Conservation (phyloP, 2,888 invertebrate species). For the Megaustenia siamemsis region DNA sequence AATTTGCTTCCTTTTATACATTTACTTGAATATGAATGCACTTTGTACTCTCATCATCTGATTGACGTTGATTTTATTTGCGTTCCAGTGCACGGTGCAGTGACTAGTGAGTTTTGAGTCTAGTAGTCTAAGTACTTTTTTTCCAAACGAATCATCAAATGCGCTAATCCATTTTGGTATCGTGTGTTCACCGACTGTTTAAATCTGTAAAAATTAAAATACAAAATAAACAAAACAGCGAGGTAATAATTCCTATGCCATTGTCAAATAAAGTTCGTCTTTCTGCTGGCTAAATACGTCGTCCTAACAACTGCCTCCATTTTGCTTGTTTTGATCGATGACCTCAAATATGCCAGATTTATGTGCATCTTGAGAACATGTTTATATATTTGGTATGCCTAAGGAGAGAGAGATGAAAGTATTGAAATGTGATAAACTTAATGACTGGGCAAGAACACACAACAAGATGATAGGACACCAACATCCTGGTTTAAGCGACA, state of each 20-base stretch:
- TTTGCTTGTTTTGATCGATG: conserved; percentile 35
- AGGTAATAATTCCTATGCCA: background rate
- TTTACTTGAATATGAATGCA: too few relatives aligned
- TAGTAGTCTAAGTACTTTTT: too few relatives aligned
- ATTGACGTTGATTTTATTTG: too few relatives aligned
- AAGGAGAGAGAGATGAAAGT: background rate
- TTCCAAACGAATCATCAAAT: too few relatives aligned
- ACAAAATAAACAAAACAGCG: background rate
- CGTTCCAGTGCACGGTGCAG: too few relatives aligned
- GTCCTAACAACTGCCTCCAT: background rate
- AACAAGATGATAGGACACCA: too few relatives aligned
- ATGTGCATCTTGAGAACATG: background rate
- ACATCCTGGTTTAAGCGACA: too few relatives aligned
- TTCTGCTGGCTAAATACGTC: background rate
- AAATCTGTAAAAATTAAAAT: background rate
- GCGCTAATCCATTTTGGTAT: background rate
- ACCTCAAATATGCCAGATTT: conserved; percentile 15
- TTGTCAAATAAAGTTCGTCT: background rate
- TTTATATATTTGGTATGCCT: background rate
- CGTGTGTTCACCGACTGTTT: background rate
- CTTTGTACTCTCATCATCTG: too few relatives aligned
- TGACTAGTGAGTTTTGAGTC: too few relatives aligned
- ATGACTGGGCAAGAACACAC: too few relatives aligned
- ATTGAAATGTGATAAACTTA: too few relatives aligned
- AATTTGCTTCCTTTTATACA: too few relatives aligned